Evolutionary conservation across 2,888 invertebrate genomes (phyloP), one percentile per base, ranked within the genome.

Genomic region (Lumbricus terrestris): DNA sequence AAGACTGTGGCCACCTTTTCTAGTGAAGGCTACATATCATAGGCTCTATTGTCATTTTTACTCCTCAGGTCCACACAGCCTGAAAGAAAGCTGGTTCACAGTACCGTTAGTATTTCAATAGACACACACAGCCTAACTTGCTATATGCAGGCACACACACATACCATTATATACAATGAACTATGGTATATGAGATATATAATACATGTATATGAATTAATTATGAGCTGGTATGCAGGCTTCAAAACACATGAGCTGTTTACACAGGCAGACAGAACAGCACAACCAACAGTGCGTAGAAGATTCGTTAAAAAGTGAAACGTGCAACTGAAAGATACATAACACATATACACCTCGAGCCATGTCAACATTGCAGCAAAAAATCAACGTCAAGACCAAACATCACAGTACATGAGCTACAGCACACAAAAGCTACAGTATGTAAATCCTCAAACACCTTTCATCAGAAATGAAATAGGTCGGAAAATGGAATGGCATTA

Each of bases 111-210:
- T 37, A 88, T 29, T 35, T 35, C 33, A 33, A 40, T 35, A 88
- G 8, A 88, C 88, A 88, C 88, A 88, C 42, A 88, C 42, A 88
- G 35, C 18, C 88, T 35, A 23, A 88, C 88, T 34, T 23, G 37
- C 88, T n/a, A 40, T 37, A 88, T 37, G 37, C 88, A 88, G 34
- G 37, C 42, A 88, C 88, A 88, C 88, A 88, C 88, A n/a, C n/a
- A n/a, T n/a, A 85, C 35, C 34, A 34, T 85, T 85, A 85, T 33
- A 85, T 18, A 85, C 37, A 23, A 85, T 85, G 69, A 69, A 69
- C 69, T n/a, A 69, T 69, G 69, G 69, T 69, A 69, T 69, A 20
- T 23, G 47, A n/a, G 69, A 69, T 69, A n/a, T 69, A 69, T 69
- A 69, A 69, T 69, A 69, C n/a, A 69, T 69, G 47, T 4, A 69